Base-by-base conservation (phyloP, 2,888 invertebrate genomes). In the Aporophyla lueneburgensis region DNA sequence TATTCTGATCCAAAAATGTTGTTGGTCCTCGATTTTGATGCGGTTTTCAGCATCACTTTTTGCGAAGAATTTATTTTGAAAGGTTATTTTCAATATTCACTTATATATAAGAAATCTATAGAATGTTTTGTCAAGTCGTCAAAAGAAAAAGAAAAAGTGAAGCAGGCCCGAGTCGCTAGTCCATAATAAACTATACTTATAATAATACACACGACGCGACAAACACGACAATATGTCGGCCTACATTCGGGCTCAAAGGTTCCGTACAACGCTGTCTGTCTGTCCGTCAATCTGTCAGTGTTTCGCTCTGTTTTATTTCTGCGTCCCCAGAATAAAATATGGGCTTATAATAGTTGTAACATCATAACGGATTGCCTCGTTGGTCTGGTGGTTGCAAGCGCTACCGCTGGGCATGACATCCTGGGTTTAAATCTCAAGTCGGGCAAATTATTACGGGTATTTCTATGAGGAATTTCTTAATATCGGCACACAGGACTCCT, bases 201-300 rank as follows among this genome's bases (percentile, higher is more conserved):
- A 33, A 72, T 46, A 61, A 49, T 33, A 80, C 16, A 49, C 49
- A 51, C 51, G 40, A 65, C 16, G 74, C 46, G 74, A 75, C 77
- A 6, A 53, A 80, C 65, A 70, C 75, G 78, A 87, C 87, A 81
- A 70, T 81, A 51, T 81, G 83, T 88, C 76, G 89, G 5, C 88
- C 88, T 81, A 89, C 53, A 81, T 88, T 83, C 83, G 63, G n/a
- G 66, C 83, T 71, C 74, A 85, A 83, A 81, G 78, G 85, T 87
- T 83, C 88, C 86, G 78, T 80, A 79, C 70, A 81, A 58, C 66
- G 69, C 76, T 76, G 86, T 87, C 86, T 66, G 71, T 81, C 82
- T 58, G 75, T 83, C 84, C 77, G 80, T 86, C 87, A 87, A 87
- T 82, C 80, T 85, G 80, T 88, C 89, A 84, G 71, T 74, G 43